Percentiles rank a stretch among this genome's conserved stretches.
phyloP scores from a whole-genome alignment of 2,113 vertebrate genomes.

The Monarcha castaneiventris region DNA sequence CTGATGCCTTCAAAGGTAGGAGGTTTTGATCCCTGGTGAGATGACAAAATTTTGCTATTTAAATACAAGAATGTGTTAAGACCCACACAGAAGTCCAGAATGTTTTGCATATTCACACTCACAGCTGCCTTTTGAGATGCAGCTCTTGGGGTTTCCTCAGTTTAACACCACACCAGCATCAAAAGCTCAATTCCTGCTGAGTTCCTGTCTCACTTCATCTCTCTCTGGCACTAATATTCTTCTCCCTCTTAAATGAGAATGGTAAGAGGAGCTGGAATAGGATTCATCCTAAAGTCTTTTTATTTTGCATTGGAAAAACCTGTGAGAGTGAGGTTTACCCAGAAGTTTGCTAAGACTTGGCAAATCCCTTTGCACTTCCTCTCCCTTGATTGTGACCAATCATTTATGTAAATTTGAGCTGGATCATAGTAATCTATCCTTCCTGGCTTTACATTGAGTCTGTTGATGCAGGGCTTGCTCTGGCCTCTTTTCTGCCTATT shows the following conservation, averaged over 20 bases:
- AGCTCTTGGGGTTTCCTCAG: slow-evolving; percentile 4
- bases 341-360: background rate
- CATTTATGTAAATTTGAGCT: background rate
- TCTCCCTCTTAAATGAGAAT: background rate
- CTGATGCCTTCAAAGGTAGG: background rate
- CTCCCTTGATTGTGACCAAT: background rate
- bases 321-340: background rate
- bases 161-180: background rate
- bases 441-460: background rate
- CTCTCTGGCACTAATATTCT: background rate
- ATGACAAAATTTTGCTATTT: background rate
- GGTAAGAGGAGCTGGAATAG: background rate
- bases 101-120: background rate
- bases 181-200: background rate
- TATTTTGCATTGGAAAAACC: background rate
- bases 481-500: background rate
- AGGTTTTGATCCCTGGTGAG: background rate
- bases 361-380: background rate
- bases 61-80: background rate
- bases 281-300: background rate
- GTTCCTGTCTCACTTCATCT: background rate
- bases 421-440: background rate
- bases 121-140: background rate
- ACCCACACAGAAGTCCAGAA: background rate
- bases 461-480: background rate